Base-by-base conservation (phyloP, 2,797 vertebrate genomes). In the Petrocephalus schoutedeni region DNA sequence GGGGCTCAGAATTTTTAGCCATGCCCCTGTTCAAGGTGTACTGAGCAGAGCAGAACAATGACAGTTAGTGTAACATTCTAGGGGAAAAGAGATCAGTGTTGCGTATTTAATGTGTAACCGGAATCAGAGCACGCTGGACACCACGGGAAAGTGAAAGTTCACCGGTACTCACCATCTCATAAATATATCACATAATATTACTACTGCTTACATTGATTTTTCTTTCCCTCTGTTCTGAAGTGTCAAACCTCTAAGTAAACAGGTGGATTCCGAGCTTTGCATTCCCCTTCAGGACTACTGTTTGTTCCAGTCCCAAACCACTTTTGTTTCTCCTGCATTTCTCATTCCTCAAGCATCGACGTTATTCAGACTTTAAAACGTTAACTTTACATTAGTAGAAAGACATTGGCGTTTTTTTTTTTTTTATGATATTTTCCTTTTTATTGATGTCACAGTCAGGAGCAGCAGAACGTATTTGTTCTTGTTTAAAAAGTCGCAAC, bases 51-150 rank as follows among this genome's bases (percentile, higher is more conserved):
- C 80, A 84, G 1, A 54, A 45, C 21, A 88, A 54, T 90, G 88
- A 92, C 84, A 90, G 90, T 82, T 87, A 87, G n/a, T 10, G 58
- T 51, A 16, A 64, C 58, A 87, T 87, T 36, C 9, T 28, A 56
- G 9, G 51, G 51, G 12, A 56, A 56, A n/a, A 16, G 49, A 58
- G 7, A 57, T 54, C 21, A 57, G 9, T 16, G 12, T 21, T 28
- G 51, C 32, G 54, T 85, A 57, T 84, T 84, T 21, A 57, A 85
- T 36, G 5, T 85, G 14, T 85, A 19, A 57, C 8, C 3, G 49
- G 0, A 49, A 14, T n/a, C 10, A 56, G 23, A 56, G 56, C 54
- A 21, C 83, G 3, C 5, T 21, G 23, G n/a, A 36, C 51, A 36
- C 21, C 10, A 57, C 14, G 83, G 23, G 28, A 10, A 28, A 6